Base-by-base conservation (phyloP, 23 tunicate species). In the Ciona savignyi region DNA sequence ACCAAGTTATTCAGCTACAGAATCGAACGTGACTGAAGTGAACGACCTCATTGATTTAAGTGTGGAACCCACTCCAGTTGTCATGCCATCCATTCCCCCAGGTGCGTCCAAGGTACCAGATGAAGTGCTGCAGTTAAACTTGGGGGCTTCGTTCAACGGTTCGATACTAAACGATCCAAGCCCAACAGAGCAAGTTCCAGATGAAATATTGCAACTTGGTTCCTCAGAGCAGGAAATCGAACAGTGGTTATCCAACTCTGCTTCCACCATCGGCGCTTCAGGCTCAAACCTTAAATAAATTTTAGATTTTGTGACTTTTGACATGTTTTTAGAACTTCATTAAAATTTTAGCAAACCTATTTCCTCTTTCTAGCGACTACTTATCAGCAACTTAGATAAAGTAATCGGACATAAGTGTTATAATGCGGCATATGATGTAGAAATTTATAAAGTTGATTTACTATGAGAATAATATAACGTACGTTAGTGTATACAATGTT, bases 1-100 rank as follows among this genome's bases (percentile, higher is more conserved):
- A 24, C 96, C 96, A 9, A 89, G 96, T 74, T 89, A 89, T 70
- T 78, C 89, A 22, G 96, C 77, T 75, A 88, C 96, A 27, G 87
- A 83, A 66, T 82, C 81, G 42, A 83, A 86, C 31, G 73, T 87
- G 21, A 80, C 87, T 24, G 89, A 78, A 74, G 89, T 78, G 28
- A 83, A 79, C 66, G 96, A 89, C 67, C 70, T 89, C 9, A 89
- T 89, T 33, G 96, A 89, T 68, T 63, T 86, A 0, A 71, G 63
- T 30, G 60, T 27, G 0, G 67, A 77, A n/a, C 27, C 73, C 30
- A 34, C 33, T 21, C 73, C 81, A 11, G 65, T 35, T 27, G 0
- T 21, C n/a, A 30, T n/a, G 23, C 29, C 76, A 26, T 6, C 64
- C 27, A 29, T 29, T 19, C 73, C 65, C 28, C 28, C 56, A 23